phyloP scores from a whole-genome alignment of 2,888 invertebrate genomes.

The Hanleya hanleyi region DNA sequence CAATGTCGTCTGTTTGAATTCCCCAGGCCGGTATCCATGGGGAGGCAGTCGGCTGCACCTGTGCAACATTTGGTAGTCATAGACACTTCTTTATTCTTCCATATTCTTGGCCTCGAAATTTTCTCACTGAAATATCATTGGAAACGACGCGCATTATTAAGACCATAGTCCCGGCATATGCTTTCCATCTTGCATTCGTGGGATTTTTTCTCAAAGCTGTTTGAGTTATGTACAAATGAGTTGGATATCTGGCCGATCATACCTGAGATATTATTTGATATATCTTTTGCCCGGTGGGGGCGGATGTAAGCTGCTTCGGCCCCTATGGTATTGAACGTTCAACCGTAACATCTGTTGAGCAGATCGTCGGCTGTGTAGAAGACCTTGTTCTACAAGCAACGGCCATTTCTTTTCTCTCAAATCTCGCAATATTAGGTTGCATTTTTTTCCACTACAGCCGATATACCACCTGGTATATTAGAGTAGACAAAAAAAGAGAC shows the following conservation, averaged over 20 bases:
- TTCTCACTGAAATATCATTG: neutral
- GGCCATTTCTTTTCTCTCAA: too few relatives aligned
- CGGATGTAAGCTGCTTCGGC: too few relatives aligned
- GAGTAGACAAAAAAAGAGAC: too few relatives aligned
- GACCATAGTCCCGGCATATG: neutral
- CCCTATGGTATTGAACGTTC: neutral
- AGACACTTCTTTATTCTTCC: neutral
- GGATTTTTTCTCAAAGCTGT: conserved; percentile 3
- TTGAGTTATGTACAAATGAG: neutral
- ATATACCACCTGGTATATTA: too few relatives aligned
- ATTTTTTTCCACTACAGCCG: too few relatives aligned
- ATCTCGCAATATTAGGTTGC: too few relatives aligned
- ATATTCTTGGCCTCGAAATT: neutral
- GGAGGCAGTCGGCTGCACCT: neutral
- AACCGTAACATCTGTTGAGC: too few relatives aligned
- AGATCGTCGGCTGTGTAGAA: too few relatives aligned
- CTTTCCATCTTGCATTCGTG: neutral
- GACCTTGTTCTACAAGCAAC: too few relatives aligned
- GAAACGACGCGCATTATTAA: neutral
- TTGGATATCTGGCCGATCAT: neutral
- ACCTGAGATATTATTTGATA: conserved; percentile 6
- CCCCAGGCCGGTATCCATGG: neutral
- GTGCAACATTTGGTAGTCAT: neutral
- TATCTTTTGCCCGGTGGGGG: conserved; percentile 5
- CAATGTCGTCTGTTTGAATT: neutral